Evolutionary conservation across 1,140 invertebrate species (phyloP).

Genomic region (Oscheius sp.): DNA sequence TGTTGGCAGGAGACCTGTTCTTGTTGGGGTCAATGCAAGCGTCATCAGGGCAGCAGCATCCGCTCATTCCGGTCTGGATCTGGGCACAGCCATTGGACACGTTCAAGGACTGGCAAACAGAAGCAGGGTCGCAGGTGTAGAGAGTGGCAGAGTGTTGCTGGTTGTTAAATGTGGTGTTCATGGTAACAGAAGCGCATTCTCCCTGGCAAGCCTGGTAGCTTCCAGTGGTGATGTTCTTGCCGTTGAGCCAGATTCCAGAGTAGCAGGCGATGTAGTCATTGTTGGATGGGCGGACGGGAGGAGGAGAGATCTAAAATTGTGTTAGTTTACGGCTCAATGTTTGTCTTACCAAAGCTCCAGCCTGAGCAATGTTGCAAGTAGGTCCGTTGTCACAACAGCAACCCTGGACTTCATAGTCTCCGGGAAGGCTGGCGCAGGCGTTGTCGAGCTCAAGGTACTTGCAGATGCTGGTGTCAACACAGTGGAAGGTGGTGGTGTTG

Average conservation of each 20-base stretch:
- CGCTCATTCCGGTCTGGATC: constrained; percentile 11
- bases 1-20: constrained; percentile 15
- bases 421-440: neutral
- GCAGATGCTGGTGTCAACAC: constrained; percentile 24
- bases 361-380: constrained; percentile 19
- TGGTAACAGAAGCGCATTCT: constrained; percentile 19
- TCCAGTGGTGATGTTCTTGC: neutral
- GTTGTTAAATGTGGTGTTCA: constrained; percentile 16
- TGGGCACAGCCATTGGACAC: constrained; percentile 15
- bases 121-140: constrained; percentile 38
- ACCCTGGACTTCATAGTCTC: neutral
- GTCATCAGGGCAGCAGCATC: constrained; percentile 25
- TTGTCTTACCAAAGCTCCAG: neutral
- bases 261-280: constrained; percentile 25
- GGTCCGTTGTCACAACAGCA: constrained; percentile 18
- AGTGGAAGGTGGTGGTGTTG: constrained; percentile 32
- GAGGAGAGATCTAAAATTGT: constrained; percentile 18
- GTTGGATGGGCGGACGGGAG: neutral
- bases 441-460: constrained; percentile 29
- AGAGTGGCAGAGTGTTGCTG: constrained; percentile 1
- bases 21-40: constrained; percentile 28
- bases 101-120: constrained; percentile 23
- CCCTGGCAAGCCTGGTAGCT: constrained; percentile 25
- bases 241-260: constrained; percentile 24
- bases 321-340: neutral